Percentiles rank a stretch among this genome's conserved stretches.
Evolutionary conservation across 2,888 invertebrate genomes (phyloP).

Genomic region (Autographa gamma): DNA sequence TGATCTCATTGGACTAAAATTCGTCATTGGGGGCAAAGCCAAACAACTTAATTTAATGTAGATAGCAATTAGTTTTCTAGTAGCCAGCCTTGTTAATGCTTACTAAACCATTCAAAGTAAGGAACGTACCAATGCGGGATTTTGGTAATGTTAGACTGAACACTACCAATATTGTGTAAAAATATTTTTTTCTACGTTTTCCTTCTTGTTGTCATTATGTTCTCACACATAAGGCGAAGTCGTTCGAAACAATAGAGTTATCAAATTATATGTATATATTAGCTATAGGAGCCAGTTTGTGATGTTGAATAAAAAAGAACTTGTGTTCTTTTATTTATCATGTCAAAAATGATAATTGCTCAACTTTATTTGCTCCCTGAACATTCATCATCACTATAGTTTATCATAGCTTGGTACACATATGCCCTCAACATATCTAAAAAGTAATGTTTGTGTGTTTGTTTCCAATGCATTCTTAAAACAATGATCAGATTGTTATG

Average conservation of each 20-base stretch:
- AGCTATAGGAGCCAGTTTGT: neutral
- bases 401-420: no score
- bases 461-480: no score
- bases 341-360: no score
- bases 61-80: constrained; percentile 17
- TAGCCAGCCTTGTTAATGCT: neutral
- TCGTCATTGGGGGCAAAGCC: constrained; percentile 50
- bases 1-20: constrained; percentile 58
- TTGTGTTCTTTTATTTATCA: no score
- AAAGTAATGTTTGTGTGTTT: no score
- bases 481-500: no score
- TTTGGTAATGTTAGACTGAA: neutral
- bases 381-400: no score
- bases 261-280: neutral
- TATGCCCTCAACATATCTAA: no score
- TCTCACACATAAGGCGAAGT: neutral
- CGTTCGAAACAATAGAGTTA: neutral
- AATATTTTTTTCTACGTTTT: neutral
- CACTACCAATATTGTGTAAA: constrained; percentile 6
- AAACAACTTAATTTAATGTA: constrained; percentile 21
- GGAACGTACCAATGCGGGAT: neutral
- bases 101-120: neutral
- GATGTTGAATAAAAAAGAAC: neutral
- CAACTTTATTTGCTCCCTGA: no score
- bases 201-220: constrained; percentile 10